Conservation (phyloP, 2,888 invertebrate species). For the Coelopa pilipes region DNA sequence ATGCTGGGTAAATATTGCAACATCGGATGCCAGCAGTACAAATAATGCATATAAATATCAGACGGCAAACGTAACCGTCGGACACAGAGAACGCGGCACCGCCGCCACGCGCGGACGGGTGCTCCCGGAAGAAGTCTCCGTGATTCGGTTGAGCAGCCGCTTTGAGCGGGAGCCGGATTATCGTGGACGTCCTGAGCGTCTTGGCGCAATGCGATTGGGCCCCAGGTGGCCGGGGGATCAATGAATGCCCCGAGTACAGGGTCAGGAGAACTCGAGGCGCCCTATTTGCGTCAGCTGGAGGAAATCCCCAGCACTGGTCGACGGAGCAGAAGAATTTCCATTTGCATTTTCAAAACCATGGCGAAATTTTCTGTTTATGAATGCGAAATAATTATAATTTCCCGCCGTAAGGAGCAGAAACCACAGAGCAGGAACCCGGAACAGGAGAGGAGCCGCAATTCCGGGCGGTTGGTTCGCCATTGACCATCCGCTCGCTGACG, state of each 20-base stretch:
- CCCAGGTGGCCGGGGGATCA: too few relatives aligned
- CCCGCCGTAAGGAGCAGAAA: slow-evolving; percentile 3
- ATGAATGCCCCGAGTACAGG: too few relatives aligned
- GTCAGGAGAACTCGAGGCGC: too few relatives aligned
- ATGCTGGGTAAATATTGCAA: slow-evolving; percentile 22
- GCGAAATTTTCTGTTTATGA: slow-evolving; percentile 22
- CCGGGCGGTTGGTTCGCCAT: too few relatives aligned
- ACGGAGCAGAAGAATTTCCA: neutral
- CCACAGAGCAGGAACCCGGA: too few relatives aligned
- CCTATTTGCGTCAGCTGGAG: too few relatives aligned
- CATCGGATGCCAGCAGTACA: slow-evolving; percentile 10
- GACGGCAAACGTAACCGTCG: neutral
- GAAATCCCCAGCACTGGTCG: too few relatives aligned
- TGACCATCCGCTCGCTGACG: slow-evolving; percentile 24
- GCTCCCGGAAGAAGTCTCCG: neutral
- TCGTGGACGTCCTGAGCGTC: neutral
- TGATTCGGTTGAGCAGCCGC: too few relatives aligned
- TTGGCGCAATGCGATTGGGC: too few relatives aligned
- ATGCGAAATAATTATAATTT: slow-evolving; percentile 33
- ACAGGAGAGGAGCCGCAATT: too few relatives aligned
- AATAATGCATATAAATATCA: slow-evolving; percentile 4
- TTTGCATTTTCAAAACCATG: slow-evolving; percentile 18
- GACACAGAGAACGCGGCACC: too few relatives aligned
- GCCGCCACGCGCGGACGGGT: neutral
- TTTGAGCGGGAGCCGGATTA: too few relatives aligned